Conservation (phyloP, 1,140 invertebrate species). For the Colletes gigas region DNA sequence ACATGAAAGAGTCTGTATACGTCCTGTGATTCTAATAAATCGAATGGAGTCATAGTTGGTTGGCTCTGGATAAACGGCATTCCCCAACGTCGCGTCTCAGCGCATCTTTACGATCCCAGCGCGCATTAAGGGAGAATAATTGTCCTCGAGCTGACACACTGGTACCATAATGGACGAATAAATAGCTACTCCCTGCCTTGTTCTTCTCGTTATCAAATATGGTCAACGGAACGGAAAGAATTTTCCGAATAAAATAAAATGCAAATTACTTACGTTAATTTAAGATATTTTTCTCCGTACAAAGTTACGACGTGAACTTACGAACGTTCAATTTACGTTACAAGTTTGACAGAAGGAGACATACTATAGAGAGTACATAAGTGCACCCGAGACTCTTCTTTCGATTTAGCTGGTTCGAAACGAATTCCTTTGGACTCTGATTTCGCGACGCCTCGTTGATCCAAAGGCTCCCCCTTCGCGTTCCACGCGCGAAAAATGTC, state of each 20-base stretch:
- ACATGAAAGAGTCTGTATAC: background rate
- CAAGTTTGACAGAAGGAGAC: no score
- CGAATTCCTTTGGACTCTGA: background rate
- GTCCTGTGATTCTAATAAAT: slow-evolving; percentile 19
- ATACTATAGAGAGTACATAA: no score
- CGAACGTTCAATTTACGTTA: no score
- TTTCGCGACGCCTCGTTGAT: background rate
- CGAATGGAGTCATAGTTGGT: background rate
- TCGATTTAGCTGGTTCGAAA: no score
- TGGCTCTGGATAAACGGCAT: slow-evolving; percentile 13
- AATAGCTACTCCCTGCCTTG: background rate
- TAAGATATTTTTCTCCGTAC: no score
- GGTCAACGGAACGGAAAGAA: no score
- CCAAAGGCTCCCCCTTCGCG: background rate
- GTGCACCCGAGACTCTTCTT: no score
- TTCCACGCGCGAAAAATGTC: background rate
- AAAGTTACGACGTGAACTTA: no score
- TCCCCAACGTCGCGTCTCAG: background rate
- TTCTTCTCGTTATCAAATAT: no score
- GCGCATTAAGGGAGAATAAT: slow-evolving; percentile 28
- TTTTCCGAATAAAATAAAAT: no score
- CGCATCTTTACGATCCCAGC: slow-evolving; percentile 9
- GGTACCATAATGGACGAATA: slow-evolving; percentile 20
- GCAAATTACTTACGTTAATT: no score
- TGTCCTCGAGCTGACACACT: slow-evolving; percentile 1